phyloP scores from a whole-genome alignment of 1,140 invertebrate genomes.

The Orius laevigatus region DNA sequence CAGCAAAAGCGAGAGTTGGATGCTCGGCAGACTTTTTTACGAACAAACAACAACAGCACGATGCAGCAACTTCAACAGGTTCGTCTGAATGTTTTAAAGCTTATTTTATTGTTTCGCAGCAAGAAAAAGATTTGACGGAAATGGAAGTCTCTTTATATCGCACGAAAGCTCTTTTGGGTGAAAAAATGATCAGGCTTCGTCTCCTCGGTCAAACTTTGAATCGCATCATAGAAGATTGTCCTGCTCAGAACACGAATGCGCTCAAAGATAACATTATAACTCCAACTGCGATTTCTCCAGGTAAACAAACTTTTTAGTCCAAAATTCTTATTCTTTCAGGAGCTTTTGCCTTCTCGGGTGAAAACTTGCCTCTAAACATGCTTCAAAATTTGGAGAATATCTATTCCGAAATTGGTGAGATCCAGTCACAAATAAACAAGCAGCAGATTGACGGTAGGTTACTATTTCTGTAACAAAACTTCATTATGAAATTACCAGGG shows the following conservation, averaged over 20 bases:
- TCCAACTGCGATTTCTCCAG: slow-evolving; percentile 1
- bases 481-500: no score
- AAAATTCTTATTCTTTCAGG: no score
- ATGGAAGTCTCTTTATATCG: slow-evolving; percentile 26
- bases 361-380: slow-evolving; percentile 46
- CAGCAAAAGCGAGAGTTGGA: slow-evolving; percentile 37
- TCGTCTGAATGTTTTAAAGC: not conserved
- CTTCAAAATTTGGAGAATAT: slow-evolving; percentile 51
- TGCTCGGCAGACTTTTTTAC: slow-evolving; percentile 39
- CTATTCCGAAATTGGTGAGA: slow-evolving; percentile 51
- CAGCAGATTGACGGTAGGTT: slow-evolving; percentile 26
- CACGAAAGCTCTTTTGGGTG: slow-evolving; percentile 53
- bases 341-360: not conserved
- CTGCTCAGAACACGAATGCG: slow-evolving; percentile 20
- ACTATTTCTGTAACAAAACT: no score
- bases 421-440: slow-evolving; percentile 47
- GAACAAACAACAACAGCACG: slow-evolving; percentile 27
- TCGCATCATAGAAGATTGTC: slow-evolving; percentile 18
- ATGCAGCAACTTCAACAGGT: slow-evolving; percentile 45
- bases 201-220: slow-evolving; percentile 54
- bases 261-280: not conserved
- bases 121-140: slow-evolving; percentile 14
- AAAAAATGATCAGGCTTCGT: slow-evolving; percentile 58
- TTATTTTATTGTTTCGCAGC: slow-evolving; percentile 4
- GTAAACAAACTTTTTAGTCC: not conserved